A percentile compares a stretch with the other conserved stretches of the same genome.
Conservation (phyloP, 2,113 vertebrate genomes). For the Erythrocercus mccallii region DNA sequence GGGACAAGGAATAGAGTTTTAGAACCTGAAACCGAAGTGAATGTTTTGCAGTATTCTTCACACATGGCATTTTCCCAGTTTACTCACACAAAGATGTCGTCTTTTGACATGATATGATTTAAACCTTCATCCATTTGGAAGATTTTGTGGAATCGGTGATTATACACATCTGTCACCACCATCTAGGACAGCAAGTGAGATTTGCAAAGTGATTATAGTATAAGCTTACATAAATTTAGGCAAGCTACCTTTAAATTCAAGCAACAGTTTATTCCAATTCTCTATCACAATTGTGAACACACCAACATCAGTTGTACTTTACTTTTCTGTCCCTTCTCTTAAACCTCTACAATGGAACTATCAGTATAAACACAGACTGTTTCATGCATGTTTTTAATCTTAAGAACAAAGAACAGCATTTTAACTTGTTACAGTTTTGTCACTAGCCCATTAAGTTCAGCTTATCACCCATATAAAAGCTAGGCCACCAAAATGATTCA, state of each 20-base stretch:
- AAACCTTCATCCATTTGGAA: constrained; percentile 92
- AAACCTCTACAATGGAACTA: neutral
- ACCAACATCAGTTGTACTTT: neutral
- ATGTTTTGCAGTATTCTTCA: neutral
- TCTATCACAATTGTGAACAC: neutral
- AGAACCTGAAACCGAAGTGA: neutral
- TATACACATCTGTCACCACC: constrained; percentile 97
- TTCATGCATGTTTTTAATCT: neutral
- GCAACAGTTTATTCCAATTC: neutral
- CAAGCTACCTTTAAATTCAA: neutral
- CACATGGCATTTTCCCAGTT: neutral
- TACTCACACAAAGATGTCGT: constrained; percentile 96
- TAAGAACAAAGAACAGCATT: neutral
- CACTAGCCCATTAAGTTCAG: neutral
- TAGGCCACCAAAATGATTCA: neutral
- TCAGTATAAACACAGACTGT: neutral
- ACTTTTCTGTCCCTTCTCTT: neutral
- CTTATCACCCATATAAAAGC: neutral
- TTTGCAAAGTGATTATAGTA: neutral
- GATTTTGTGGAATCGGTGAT: constrained; percentile 96
- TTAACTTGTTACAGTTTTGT: neutral
- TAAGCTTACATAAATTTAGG: neutral
- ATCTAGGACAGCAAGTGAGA: constrained; percentile 79
- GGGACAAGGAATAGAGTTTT: neutral
- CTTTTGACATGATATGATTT: constrained; percentile 92